Evolutionary conservation across 2,888 invertebrate species (phyloP), one percentile per base, ranked within the genome.

Genomic region (Meandrusa payeni): DNA sequence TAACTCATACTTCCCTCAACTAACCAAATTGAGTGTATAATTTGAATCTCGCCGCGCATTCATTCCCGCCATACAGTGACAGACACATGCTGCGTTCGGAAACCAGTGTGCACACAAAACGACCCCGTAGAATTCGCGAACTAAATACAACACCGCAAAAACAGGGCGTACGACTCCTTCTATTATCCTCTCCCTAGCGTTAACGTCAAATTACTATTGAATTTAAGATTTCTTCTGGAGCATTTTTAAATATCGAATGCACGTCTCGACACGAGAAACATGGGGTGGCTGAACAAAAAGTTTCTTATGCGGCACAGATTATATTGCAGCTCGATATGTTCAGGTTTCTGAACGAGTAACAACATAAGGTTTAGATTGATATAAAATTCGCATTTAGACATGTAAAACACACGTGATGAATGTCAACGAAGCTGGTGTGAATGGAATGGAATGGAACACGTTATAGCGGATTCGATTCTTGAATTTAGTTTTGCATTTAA

Each of bases 141-240:
- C 80, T 78, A 78, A 80, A 78, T 83, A 82, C 79, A 80, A 77
- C 78, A 85, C 85, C 83, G 77, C 85, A 82, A 77, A 78, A 82
- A 80, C 76, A 77, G 80, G 81, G 82, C 76, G 76, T 75, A 69
- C 58, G 64, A 60, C 62, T 61, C 41, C 64, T 52, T 63, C 73
- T 67, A 74, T 80, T 78, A 76, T 76, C 69, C 74, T 69, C 78
- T 68, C 77, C 81, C 81, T 71, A 69, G 63, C 70, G 69, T 78
- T 75, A 72, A 55, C 59, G 60, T 74, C 69, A 83, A 83, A 85
- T 85, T 78, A 79, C 85, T 78, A 81, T 85, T 85, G 82, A 82
- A 85, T 85, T 79, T 82, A 78, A 82, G 79, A 82, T 76, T 71
- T 76, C 74, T 73, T 69, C 76, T 71, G 69, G 74, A 80, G 76